Evolutionary conservation across 2,888 invertebrate genomes (phyloP).

Genomic region (Troides helena): DNA sequence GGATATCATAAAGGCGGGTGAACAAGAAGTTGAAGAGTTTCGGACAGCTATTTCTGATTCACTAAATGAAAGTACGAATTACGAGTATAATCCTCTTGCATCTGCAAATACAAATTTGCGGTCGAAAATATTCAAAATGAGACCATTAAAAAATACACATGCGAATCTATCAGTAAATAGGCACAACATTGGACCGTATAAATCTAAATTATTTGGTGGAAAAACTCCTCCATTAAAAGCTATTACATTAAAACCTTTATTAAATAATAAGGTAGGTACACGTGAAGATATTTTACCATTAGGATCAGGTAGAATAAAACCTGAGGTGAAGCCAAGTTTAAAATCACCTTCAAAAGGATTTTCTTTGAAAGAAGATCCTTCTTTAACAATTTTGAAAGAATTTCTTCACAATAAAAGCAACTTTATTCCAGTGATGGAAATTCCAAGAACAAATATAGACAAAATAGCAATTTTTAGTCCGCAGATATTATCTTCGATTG

Average conservation of each 20-base stretch:
- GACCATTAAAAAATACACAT: conserved; percentile 10
- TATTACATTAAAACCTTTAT: conserved; percentile 40
- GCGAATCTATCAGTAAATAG: conserved; percentile 14
- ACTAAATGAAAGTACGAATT: conserved; percentile 35
- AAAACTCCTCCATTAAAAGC: conserved; percentile 48
- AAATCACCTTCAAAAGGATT: background rate
- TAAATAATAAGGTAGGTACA: conserved; percentile 31
- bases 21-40: conserved; percentile 33
- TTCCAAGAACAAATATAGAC: conserved; percentile 1
- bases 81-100: conserved; percentile 28
- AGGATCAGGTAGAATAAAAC: conserved; percentile 1
- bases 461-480: conserved; percentile 1
- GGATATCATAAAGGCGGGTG: conserved; percentile 41
- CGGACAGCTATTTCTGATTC: conserved; percentile 29
- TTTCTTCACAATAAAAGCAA: background rate
- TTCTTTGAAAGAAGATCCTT: conserved; percentile 2
- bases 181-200: conserved; percentile 47
- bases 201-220: conserved; percentile 49
- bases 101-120: conserved; percentile 13
- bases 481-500: conserved; percentile 1
- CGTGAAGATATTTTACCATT: conserved; percentile 5
- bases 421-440: conserved; percentile 6
- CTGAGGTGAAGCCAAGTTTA: background rate
- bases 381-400: background rate
- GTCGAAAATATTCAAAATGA: conserved; percentile 2